These are phyloP conservation scores for Achroia grisella DNA, from an alignment of 1,140 invertebrate genomes.

Conservation along the genomic window DNA sequence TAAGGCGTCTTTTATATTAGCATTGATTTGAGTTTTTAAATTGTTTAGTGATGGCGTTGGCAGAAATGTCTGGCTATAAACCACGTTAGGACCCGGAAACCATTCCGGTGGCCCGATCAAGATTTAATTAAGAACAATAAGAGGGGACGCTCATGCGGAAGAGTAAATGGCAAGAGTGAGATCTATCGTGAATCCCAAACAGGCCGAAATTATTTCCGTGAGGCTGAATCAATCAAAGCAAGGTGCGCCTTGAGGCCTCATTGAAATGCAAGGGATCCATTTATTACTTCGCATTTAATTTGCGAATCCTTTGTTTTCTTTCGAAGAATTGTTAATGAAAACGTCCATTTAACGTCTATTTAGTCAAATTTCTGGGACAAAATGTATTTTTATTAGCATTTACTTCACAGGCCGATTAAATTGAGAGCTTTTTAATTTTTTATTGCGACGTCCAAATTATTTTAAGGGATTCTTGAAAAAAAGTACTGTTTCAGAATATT, in stretches of 20 bases:
- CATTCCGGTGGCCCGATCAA: conserved; percentile 5
- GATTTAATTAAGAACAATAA: conserved; percentile 25
- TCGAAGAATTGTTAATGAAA: conserved; percentile 17
- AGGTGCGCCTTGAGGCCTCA: conserved; percentile 44
- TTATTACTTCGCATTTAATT: conserved; percentile 51
- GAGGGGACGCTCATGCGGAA: conserved; percentile 30
- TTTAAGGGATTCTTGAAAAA: too few species aligned
- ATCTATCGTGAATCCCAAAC: conserved; percentile 46
- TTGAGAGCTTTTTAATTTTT: too few species aligned
- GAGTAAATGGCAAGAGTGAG: conserved; percentile 30
- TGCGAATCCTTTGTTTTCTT: conserved; percentile 15
- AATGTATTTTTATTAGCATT: conserved; percentile 1
- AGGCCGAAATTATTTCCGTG: conserved; percentile 50
- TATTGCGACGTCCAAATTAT: too few species aligned
- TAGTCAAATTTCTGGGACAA: background rate
- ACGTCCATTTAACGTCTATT: conserved; percentile 13
- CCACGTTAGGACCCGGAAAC: background rate
- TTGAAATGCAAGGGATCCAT: conserved; percentile 58
- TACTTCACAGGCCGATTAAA: too few species aligned
- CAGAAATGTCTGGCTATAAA: conserved; percentile 6
- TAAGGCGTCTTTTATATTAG: too few species aligned
- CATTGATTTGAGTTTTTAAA: too few species aligned
- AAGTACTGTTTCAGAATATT: too few species aligned
- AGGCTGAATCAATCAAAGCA: conserved; percentile 50
- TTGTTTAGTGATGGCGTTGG: background rate